Conservation (phyloP, 2,113 vertebrate species). For the Hydropotes inermis region DNA sequence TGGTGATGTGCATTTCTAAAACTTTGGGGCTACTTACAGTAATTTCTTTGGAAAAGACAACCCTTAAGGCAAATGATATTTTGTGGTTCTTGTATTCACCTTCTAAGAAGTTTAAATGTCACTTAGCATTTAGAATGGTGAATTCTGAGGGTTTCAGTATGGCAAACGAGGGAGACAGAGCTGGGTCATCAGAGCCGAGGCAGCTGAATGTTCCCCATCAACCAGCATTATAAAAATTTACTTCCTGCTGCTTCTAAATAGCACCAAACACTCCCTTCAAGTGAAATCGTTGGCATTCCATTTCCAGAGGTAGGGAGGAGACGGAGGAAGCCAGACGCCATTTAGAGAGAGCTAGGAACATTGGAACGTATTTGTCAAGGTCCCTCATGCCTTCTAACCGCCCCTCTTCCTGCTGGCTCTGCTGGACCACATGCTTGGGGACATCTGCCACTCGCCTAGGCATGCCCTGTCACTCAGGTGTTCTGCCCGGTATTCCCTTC, state of each 20-base stretch:
- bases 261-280: neutral
- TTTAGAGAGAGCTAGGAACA: neutral
- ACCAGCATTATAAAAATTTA: neutral
- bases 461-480: too few species aligned
- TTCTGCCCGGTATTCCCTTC: neutral
- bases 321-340: neutral
- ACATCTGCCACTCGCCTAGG: neutral
- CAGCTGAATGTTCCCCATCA: neutral
- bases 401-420: neutral
- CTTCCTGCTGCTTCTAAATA: slow-evolving; percentile 12
- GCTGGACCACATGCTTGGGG: neutral
- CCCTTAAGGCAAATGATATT: neutral
- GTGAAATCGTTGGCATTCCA: neutral
- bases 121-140: neutral
- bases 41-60: neutral
- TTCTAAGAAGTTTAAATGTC: neutral
- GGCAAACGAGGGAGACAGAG: neutral
- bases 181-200: neutral
- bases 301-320: neutral
- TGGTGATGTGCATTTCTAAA: neutral
- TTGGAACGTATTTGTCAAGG: neutral
- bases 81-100: neutral
- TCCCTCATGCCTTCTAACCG: neutral
- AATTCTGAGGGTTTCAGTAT: neutral
- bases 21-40: neutral